Percentiles rank a stretch among this genome's conserved stretches.
These are phyloP conservation scores for Saccostrea glomerata DNA, from an alignment of 1,140 invertebrate species.

Conservation along the genomic window DNA sequence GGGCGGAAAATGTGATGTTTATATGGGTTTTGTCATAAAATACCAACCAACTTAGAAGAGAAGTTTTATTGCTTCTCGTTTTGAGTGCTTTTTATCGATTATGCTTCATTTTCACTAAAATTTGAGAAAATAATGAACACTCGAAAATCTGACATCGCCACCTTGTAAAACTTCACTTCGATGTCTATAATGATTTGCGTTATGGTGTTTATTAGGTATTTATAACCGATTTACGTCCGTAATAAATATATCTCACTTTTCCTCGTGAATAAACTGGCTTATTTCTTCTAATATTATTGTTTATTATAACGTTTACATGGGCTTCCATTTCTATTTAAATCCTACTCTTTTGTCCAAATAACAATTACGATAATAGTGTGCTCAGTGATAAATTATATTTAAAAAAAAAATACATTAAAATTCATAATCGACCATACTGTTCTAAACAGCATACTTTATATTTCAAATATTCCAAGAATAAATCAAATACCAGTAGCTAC, in stretches of 20 bases:
- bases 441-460: too few species aligned
- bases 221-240: constrained; percentile 12
- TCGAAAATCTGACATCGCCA: constrained; percentile 18
- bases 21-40: constrained; percentile 35
- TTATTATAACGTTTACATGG: not conserved
- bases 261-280: not conserved
- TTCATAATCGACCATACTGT: too few species aligned
- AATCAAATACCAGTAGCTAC: too few species aligned
- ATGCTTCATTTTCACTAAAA: constrained; percentile 38
- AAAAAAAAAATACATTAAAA: too few species aligned
- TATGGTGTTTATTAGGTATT: constrained; percentile 7
- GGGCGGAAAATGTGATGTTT: constrained; percentile 35
- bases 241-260: constrained; percentile 14
- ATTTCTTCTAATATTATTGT: not conserved
- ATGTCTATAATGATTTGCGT: not conserved
- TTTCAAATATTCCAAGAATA: too few species aligned
- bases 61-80: constrained; percentile 5
- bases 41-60: constrained; percentile 26
- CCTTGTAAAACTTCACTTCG: constrained; percentile 3
- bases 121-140: constrained; percentile 38
- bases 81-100: constrained; percentile 38
- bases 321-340: not conserved
- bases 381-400: too few species aligned
- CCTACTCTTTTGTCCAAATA: too few species aligned
- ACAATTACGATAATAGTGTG: too few species aligned